Conservation (phyloP, 2,888 invertebrate genomes). For the Eilema sororculum region DNA sequence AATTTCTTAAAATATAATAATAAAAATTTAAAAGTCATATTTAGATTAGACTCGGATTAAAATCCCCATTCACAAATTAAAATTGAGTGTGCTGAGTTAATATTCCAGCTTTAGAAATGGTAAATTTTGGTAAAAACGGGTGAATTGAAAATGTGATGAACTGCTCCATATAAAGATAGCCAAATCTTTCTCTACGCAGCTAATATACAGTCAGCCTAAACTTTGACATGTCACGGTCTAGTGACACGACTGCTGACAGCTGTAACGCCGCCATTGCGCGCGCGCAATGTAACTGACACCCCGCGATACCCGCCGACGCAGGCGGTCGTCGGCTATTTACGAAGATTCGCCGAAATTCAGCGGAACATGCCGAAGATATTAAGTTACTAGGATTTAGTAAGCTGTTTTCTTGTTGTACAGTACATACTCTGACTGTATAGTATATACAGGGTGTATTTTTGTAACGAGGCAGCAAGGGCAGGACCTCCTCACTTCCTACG, state of each 20-base stretch:
- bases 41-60: too few species aligned
- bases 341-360: conserved; percentile 68
- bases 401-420: conserved; percentile 19
- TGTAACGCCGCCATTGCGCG: conserved; percentile 50
- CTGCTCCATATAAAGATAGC: background rate
- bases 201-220: conserved; percentile 32
- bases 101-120: too few species aligned
- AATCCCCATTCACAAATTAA: too few species aligned
- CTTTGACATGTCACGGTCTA: conserved; percentile 67
- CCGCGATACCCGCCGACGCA: conserved; percentile 55
- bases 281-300: conserved; percentile 70
- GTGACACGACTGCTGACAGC: conserved; percentile 67
- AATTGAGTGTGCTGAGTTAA: too few species aligned
- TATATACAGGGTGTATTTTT: too few species aligned
- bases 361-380: conserved; percentile 54
- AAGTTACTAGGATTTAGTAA: conserved; percentile 54
- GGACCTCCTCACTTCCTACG: too few species aligned
- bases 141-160: background rate
- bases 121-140: too few species aligned
- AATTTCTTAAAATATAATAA: too few species aligned
- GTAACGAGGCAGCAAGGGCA: too few species aligned
- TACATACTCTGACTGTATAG: background rate
- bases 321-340: conserved; percentile 72
- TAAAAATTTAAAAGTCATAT: too few species aligned
- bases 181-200: conserved; percentile 10